phyloP scores from a whole-genome alignment of 2,113 vertebrate species.

The Eira barbara region DNA sequence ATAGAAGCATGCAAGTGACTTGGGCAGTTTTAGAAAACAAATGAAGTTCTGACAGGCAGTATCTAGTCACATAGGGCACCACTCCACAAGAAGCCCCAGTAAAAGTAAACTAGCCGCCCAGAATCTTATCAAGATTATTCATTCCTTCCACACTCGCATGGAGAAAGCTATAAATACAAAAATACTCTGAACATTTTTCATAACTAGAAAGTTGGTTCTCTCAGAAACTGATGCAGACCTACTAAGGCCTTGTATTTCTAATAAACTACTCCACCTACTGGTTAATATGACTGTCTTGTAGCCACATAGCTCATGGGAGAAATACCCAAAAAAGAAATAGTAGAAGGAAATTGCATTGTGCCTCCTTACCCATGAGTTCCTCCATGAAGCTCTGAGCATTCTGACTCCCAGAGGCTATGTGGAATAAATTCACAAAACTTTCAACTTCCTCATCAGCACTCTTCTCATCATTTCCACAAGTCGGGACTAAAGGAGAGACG shows the following conservation, averaged over 20 bases:
- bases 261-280: constrained; percentile 46
- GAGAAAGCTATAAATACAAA: constrained; percentile 28
- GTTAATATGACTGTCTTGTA: neutral
- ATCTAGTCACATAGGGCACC: neutral
- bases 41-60: constrained; percentile 29
- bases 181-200: neutral
- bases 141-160: neutral
- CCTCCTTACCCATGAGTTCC: constrained; percentile 52
- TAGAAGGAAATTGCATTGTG: neutral
- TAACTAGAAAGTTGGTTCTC: neutral
- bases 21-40: constrained; percentile 35
- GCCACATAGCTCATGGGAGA: neutral
- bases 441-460: constrained; percentile 36
- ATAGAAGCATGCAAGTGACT: neutral
- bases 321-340: neutral
- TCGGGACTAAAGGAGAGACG: neutral
- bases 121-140: neutral
- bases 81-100: neutral
- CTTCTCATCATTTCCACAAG: constrained; percentile 55
- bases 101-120: constrained; percentile 6
- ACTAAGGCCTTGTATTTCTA: constrained; percentile 11
- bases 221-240: neutral
- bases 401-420: neutral
- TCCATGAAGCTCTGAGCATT: neutral
- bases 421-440: neutral